phyloP scores from a whole-genome alignment of 2,797 vertebrate species.

The Brachymystax lenok region DNA sequence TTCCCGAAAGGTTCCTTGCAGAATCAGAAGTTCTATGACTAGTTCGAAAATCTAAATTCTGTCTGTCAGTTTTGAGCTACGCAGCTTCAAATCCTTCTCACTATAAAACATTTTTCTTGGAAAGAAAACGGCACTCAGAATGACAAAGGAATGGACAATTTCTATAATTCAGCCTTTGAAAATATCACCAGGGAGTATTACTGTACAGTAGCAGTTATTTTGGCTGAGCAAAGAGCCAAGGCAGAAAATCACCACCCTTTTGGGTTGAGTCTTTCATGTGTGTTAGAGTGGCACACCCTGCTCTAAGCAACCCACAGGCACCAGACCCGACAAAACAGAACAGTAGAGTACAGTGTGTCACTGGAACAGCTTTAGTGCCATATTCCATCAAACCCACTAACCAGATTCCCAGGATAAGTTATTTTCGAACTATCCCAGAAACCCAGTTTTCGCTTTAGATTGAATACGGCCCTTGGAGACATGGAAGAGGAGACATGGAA shows the following conservation, averaged over 20 bases:
- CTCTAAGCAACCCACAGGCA: conserved; percentile 38
- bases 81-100: neutral
- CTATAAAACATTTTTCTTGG: neutral
- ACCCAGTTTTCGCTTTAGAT: neutral
- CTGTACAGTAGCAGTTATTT: conserved; percentile 65
- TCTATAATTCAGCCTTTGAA: conserved; percentile 48
- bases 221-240: conserved; percentile 69
- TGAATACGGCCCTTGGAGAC: neutral
- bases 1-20: neutral
- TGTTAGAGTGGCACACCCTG: conserved; percentile 60
- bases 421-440: neutral
- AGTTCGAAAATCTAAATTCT: neutral
- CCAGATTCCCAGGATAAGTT: neutral
- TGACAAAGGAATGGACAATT: conserved; percentile 29
- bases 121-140: neutral
- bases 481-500: neutral
- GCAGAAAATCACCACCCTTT: conserved; percentile 62
- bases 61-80: neutral
- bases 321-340: conserved; percentile 3
- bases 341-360: neutral
- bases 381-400: neutral
- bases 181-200: conserved; percentile 24
- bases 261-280: conserved; percentile 57
- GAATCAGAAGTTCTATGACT: conserved; percentile 16
- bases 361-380: neutral